Evolutionary conservation across 92 coral and sea anemone genomes (phyloP).

Genomic region (Meandrina meandrites): DNA sequence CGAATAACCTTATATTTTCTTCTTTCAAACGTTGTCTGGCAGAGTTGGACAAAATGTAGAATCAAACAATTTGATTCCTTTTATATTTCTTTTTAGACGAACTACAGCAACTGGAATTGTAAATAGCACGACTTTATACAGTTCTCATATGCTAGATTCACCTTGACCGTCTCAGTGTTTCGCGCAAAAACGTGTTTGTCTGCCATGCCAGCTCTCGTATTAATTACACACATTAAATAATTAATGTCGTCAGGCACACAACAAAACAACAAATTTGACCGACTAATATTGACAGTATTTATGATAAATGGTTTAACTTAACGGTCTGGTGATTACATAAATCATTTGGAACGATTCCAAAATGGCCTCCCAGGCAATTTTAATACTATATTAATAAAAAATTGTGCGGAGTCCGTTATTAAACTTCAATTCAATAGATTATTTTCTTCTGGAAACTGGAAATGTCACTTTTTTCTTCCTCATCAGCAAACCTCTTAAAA

Average conservation of each 20-base stretch:
- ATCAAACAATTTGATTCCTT: background rate
- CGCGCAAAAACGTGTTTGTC: background rate
- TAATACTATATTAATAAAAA: background rate
- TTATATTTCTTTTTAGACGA: background rate
- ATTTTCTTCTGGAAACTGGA: background rate
- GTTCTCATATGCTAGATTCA: background rate
- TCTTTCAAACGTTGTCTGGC: background rate
- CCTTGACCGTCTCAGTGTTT: background rate
- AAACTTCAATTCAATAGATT: background rate
- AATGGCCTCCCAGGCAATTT: background rate
- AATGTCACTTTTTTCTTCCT: background rate
- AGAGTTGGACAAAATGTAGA: background rate
- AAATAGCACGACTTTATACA: background rate
- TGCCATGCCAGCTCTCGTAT: background rate
- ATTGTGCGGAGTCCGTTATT: background rate
- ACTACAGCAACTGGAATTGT: background rate
- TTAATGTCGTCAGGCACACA: background rate
- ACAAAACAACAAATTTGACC: background rate
- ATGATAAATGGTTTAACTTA: background rate
- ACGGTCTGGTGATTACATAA: background rate
- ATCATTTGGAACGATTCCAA: background rate
- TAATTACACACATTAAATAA: background rate
- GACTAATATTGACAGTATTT: background rate
- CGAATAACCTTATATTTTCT: background rate
- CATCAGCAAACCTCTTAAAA: background rate